These are phyloP conservation scores for Planiliza haematocheilus DNA, from an alignment of 2,113 vertebrate species.

Conservation along the genomic window DNA sequence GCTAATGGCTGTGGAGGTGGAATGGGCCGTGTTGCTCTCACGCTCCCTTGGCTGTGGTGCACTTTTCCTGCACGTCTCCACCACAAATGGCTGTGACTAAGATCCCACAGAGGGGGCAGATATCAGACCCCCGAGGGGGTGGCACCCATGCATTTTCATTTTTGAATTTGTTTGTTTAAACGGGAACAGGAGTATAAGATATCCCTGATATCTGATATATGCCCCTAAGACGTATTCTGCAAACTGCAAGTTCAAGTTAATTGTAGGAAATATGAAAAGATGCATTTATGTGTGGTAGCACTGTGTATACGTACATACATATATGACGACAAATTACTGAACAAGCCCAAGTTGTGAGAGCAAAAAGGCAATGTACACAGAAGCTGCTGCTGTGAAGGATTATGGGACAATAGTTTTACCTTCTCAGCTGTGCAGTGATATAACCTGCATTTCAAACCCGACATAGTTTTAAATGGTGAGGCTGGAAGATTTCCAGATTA, in stretches of 20 bases:
- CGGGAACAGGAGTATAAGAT: not conserved
- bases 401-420: not conserved
- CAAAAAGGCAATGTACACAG: not conserved
- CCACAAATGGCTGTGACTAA: conserved; percentile 27
- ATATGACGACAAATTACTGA: too few relatives aligned
- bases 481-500: conserved; percentile 47
- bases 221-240: not conserved
- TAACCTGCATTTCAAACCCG: conserved; percentile 19
- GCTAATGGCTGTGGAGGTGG: conserved; percentile 38
- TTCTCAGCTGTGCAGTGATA: conserved; percentile 9
- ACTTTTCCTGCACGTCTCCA: conserved; percentile 36
- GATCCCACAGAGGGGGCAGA: conserved; percentile 1
- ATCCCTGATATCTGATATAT: not conserved
- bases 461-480: conserved; percentile 32
- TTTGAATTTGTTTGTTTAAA: conserved; percentile 1
- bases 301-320: too few relatives aligned
- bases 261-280: too few relatives aligned
- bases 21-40: conserved; percentile 28
- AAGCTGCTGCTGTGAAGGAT: conserved; percentile 6
- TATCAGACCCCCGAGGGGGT: not conserved
- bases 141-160: not conserved
- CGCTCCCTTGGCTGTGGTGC: conserved; percentile 5
- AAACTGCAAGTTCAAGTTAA: not conserved
- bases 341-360: too few relatives aligned
- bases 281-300: too few relatives aligned